Percentiles rank a stretch among this genome's conserved stretches.
phyloP scores from a whole-genome alignment of 1,140 invertebrate genomes.

The Neotoxoptera formosana region DNA sequence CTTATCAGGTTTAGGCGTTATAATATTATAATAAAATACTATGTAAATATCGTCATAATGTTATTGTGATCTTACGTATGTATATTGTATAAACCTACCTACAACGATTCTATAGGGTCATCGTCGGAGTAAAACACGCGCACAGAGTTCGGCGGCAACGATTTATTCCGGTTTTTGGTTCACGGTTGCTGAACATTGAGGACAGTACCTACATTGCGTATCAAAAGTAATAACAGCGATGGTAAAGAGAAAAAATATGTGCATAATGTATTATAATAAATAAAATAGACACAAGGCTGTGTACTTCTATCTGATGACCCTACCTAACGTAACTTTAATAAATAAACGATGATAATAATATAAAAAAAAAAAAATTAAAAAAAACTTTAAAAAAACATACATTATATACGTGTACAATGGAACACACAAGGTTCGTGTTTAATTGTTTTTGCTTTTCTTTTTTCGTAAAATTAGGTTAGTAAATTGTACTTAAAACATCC shows the following conservation, averaged over 20 bases:
- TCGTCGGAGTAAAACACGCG: not conserved
- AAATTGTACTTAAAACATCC: not conserved
- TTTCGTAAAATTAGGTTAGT: slow-evolving; percentile 23
- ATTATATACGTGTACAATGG: not conserved
- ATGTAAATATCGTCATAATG: not conserved
- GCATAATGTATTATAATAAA: slow-evolving; percentile 55
- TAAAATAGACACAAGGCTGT: slow-evolving; percentile 55
- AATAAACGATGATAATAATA: slow-evolving; percentile 40
- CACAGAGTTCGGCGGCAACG: slow-evolving; percentile 18
- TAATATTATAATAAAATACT: too few species aligned
- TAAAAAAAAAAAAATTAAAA: not conserved
- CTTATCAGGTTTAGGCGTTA: not conserved
- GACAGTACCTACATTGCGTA: slow-evolving; percentile 49
- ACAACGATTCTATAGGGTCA: slow-evolving; percentile 36
- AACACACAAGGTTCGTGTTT: slow-evolving; percentile 45
- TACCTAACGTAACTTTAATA: slow-evolving; percentile 37
- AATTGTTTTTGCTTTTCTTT: slow-evolving; percentile 28
- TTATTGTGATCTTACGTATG: not conserved
- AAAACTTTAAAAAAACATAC: not conserved
- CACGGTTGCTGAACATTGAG: slow-evolving; percentile 58
- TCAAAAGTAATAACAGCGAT: slow-evolving; percentile 42
- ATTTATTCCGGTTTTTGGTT: slow-evolving; percentile 58
- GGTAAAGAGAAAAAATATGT: slow-evolving; percentile 47
- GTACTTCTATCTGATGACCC: slow-evolving; percentile 55
- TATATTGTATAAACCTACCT: not conserved